Conservation (phyloP, 2,888 invertebrate species). For the Cistogaster globosa region DNA sequence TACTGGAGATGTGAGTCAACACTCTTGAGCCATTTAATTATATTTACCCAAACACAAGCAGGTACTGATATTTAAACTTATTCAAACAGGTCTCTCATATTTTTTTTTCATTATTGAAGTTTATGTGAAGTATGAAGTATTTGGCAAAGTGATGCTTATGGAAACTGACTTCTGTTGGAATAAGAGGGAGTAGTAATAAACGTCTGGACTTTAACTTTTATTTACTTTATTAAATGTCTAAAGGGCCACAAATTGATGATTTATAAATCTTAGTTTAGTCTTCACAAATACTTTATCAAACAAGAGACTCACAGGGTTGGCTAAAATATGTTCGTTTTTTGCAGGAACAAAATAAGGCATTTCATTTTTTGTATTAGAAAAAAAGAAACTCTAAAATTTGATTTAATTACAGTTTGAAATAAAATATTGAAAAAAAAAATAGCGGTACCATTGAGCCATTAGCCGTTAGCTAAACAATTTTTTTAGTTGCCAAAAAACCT, state of each 20-base stretch:
- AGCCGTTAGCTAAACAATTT: constrained; percentile 50
- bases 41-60: background rate
- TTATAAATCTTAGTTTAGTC: constrained; percentile 39
- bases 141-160: constrained; percentile 27
- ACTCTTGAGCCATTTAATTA: constrained; percentile 59
- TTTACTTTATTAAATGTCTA: constrained; percentile 60
- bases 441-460: constrained; percentile 18
- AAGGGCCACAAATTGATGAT: constrained; percentile 66
- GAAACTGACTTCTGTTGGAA: constrained; percentile 56
- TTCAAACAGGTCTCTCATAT: constrained; percentile 22
- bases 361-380: background rate
- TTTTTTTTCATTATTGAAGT: constrained; percentile 52
- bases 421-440: constrained; percentile 4
- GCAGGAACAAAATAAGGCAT: background rate
- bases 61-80: background rate
- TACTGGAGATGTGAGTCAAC: constrained; percentile 12
- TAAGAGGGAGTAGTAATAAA: constrained; percentile 37
- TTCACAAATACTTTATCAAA: background rate
- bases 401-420: constrained; percentile 53
- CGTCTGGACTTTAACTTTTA: constrained; percentile 50
- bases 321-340: background rate
- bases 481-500: constrained; percentile 2
- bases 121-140: background rate
- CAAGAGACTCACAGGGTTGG: constrained; percentile 1
- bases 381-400: constrained; percentile 54